phyloP scores from a whole-genome alignment of 2,888 invertebrate species.

The Tinea pellionella region DNA sequence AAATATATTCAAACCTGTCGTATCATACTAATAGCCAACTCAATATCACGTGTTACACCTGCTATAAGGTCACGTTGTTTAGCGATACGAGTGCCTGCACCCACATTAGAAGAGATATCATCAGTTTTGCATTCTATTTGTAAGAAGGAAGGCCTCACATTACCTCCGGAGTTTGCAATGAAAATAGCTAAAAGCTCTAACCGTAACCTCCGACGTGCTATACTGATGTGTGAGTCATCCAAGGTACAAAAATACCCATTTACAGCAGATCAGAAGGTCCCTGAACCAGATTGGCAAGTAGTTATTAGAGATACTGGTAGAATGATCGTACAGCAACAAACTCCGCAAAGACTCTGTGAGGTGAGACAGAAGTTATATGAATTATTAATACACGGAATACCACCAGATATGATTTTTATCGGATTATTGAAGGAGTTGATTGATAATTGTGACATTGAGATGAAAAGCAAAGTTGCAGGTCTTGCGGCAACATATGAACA shows the following conservation, averaged over 20 bases:
- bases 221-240: conserved; percentile 94
- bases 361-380: conserved; percentile 93
- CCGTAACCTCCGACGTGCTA: conserved; percentile 90
- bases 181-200: conserved; percentile 83
- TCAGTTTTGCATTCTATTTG: conserved; percentile 74
- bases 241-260: conserved; percentile 93
- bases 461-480: conserved; percentile 87
- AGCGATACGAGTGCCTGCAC: conserved; percentile 91
- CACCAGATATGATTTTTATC: conserved; percentile 91
- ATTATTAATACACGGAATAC: conserved; percentile 92
- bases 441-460: conserved; percentile 88
- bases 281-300: conserved; percentile 93
- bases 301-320: conserved; percentile 89
- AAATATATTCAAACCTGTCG: conserved; percentile 96
- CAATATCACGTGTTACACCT: conserved; percentile 95
- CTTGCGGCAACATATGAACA: conserved; percentile 93
- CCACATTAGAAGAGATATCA: conserved; percentile 80
- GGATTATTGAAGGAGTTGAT: conserved; percentile 86
- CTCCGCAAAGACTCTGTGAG: conserved; percentile 83
- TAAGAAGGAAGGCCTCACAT: conserved; percentile 82
- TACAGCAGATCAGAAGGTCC: conserved; percentile 80
- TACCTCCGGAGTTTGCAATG: conserved; percentile 81
- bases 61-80: conserved; percentile 96
- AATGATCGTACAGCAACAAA: conserved; percentile 88
- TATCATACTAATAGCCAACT: conserved; percentile 92